Percentiles rank a stretch among this genome's conserved stretches.
phyloP scores from a whole-genome alignment of 2,797 vertebrate species.

The Rhinella marina region DNA sequence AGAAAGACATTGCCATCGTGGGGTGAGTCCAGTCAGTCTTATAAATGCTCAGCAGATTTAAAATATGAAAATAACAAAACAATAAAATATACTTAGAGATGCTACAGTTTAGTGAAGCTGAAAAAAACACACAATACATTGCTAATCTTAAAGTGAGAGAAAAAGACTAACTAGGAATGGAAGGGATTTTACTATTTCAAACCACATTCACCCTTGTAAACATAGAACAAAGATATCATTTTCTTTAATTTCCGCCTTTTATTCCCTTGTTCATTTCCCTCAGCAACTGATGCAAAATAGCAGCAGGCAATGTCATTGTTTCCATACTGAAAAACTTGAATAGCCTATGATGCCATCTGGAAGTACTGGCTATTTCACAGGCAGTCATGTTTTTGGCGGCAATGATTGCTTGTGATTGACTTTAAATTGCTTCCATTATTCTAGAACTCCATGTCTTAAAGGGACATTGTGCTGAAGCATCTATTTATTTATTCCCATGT shows the following conservation, averaged over 20 bases:
- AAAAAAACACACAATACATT: neutral
- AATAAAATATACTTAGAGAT: neutral
- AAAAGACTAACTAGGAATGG: neutral
- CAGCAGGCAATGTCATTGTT: constrained; percentile 51
- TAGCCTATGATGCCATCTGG: neutral
- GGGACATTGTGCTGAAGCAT: neutral
- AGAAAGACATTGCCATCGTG: too few species aligned
- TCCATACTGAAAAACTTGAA: constrained; percentile 41
- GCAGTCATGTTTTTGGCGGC: neutral
- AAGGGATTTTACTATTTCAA: neutral
- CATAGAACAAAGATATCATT: constrained; percentile 41
- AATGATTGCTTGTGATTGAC: constrained; percentile 4
- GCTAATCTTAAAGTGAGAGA: constrained; percentile 8
- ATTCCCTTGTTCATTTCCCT: constrained; percentile 28
- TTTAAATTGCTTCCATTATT: constrained; percentile 40
- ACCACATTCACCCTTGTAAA: constrained; percentile 22
- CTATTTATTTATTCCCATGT: neutral
- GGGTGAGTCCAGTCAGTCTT: too few species aligned
- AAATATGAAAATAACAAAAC: neutral
- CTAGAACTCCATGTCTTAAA: constrained; percentile 19
- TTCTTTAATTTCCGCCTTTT: constrained; percentile 47
- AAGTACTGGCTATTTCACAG: neutral
- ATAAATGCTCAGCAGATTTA: neutral
- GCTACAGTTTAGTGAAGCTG: neutral
- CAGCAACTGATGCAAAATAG: constrained; percentile 40